Base-by-base conservation (phyloP, 2,888 invertebrate species). In the Eucriotettix oculatus region DNA sequence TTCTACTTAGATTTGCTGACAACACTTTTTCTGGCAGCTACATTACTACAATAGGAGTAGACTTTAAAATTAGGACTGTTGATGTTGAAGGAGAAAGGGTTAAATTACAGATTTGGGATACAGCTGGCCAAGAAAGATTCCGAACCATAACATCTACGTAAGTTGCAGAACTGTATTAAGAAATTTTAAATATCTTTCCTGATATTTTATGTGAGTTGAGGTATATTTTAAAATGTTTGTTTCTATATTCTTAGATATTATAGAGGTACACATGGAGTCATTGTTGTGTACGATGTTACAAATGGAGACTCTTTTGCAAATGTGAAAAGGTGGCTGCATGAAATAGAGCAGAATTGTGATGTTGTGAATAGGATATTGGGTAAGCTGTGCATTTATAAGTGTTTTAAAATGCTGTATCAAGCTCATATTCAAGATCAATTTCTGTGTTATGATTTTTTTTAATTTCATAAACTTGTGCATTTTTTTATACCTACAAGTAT, bases 321-420 rank as follows among this genome's bases (percentile, higher is more conserved):
- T 76, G 98, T 99, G 2, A 96, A 97, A 74, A 80, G 98, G 72
- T 99, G 99, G 99, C 79, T 99, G 59, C 94, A 96, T 73, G 99
- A 99, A 79, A 99, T 99, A 67, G 97, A 98, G 73, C 93, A 96
- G 73, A 98, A 99, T 79, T 99, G 99, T 84, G 98, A 99, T 80
- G 91, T 94, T 70, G 97, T 97, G 67, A 95, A 94, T 79, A 90
- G 92, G 83, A 93, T 98, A 74, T 82, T 98, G 81, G 93, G 63
- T 64, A 59, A 48, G 60, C 54, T 43, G 44, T 16, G 10, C 17
- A 57, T 42, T 42, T 54, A 16, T 9, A 48, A 29, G 29, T 29
- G 29, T 29, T 29, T 54, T n/a, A 11, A 54, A 29, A 16, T 17
- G 48, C 2, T 48, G 54, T 16, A 54, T 16, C 29, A 11, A 17